Base-by-base conservation (phyloP, 2,888 invertebrate species). In the Torymus auratus region DNA sequence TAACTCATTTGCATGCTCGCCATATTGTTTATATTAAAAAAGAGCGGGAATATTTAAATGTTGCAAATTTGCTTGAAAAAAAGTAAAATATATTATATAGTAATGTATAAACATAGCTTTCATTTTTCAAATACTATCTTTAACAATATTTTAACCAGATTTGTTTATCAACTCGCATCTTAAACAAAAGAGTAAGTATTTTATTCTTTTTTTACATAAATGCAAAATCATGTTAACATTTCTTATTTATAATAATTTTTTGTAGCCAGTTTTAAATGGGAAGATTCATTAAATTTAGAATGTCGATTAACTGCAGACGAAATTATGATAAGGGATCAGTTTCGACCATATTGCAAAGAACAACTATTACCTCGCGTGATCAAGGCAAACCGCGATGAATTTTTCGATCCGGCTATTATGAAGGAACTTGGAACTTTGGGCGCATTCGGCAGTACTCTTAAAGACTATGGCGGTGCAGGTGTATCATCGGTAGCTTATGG, bases 401-500 rank as follows among this genome's bases (percentile, higher is more conserved):
- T 94, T 41, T 99, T 98, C 91, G 94, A 99, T 91, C 94, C 93
- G 85, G 94, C 95, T 86, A 97, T 99, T 85, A 95, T 99, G 92
- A 94, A 93, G 82, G 99, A 99, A 92, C 93, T 99, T 92, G 99
- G 99, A 14, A 93, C 94, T 84, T 90, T 99, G 85, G 99, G 99
- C 12, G 95, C 96, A 10, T 92, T 99, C 55, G 99, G 99, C 0
- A 96, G 97, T 86, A 98, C 97, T 1, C 93, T 99, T 78, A 94
- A 96, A 86, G 98, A 96, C 41, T 96, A 98, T 90, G 99, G 97
- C 11, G 99, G 98, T 92, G 95, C 98, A 1, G 98, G 98, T 41
- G 96, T 97, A 0, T 97, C 98, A 0, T 96, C 95, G 84, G 97
- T 99, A 2, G 96, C 98, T 3, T 99, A 99, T 90, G 99, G 99